Evolutionary conservation across 2,888 invertebrate genomes (phyloP), one percentile per base, ranked within the genome.

Genomic region (Platycnemis pennipes): DNA sequence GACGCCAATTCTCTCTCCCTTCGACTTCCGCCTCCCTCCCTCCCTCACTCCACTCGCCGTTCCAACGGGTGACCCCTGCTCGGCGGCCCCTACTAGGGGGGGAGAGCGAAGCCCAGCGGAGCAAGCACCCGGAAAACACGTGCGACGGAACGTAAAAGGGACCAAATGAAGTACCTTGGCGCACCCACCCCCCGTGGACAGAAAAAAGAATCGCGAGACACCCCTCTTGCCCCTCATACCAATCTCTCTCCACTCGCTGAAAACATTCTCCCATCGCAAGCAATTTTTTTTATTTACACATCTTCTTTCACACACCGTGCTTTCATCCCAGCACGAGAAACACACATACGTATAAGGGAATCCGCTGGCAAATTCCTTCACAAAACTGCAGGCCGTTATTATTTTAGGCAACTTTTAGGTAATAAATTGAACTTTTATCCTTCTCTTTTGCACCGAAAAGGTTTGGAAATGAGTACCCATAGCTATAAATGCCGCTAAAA

Each of bases 111-210:
- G 87, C 46, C 87, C 87, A 63, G 13, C 56, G 42, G 42, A 31
- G 53, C 89, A 89, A 89, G 89, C 89, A 31, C 11, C 89, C 56
- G 89, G 89, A 89, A 89, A 89, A 56, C 89, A 89, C 56, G 89
- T 53, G 56, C 89, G 42, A 42, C 56, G 56, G 56, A 53, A 56
- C 56, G 89, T 56, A 89, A 91, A 91, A 63, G n/a, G 44, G 91
- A n/a, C 42, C 63, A 91, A 91, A 91, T 69, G 91, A 91, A 91
- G 91, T n/a, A 53, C 89, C 56, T n/a, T n/a, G n/a, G n/a, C 53
- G 46, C 26, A 53, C 56, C 26, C 37, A 56, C 53, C 56, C n/a
- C 63, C 2, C 11, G 53, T 19, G 26, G 63, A 63, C 22, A 22
- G 37, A 37, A 77, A 37, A 77, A 37, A 77, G 19, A 88, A 53